Evolutionary conservation across 1,140 invertebrate species (phyloP).

Genomic region (Hyles vespertilio): DNA sequence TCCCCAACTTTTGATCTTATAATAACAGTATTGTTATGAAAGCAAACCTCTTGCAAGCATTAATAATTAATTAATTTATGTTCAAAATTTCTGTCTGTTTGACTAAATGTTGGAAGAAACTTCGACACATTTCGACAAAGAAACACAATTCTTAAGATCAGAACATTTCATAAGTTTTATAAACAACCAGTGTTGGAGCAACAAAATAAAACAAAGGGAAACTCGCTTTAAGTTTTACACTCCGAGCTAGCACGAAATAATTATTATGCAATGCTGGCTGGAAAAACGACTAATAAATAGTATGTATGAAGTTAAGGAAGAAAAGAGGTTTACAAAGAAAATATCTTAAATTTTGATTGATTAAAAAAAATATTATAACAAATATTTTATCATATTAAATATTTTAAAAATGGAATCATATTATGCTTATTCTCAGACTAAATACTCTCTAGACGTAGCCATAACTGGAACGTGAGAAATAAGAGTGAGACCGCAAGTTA

Average conservation of each 20-base stretch:
- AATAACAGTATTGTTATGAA: too few species aligned
- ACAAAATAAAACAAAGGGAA: slow-evolving; percentile 9
- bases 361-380: not conserved
- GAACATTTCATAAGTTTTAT: slow-evolving; percentile 9
- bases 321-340: too few species aligned
- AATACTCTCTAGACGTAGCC: too few species aligned
- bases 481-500: too few species aligned
- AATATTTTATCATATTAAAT: too few species aligned
- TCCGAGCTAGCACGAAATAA: not conserved
- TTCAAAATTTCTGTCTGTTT: too few species aligned
- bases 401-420: too few species aligned
- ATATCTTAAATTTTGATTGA: not conserved
- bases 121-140: slow-evolving; percentile 3
- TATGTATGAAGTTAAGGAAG: not conserved
- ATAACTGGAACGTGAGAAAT: too few species aligned
- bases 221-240: slow-evolving; percentile 4
- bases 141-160: not conserved
- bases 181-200: slow-evolving; percentile 1
- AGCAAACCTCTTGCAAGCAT: too few species aligned
- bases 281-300: not conserved
- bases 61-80: too few species aligned
- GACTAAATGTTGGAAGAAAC: not conserved
- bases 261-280: not conserved
- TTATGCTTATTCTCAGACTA: too few species aligned
- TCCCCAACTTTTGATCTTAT: too few species aligned